Evolutionary conservation across 2,888 invertebrate species (phyloP), one percentile per base, ranked within the genome.

Genomic region (Augiades crinisus): DNA sequence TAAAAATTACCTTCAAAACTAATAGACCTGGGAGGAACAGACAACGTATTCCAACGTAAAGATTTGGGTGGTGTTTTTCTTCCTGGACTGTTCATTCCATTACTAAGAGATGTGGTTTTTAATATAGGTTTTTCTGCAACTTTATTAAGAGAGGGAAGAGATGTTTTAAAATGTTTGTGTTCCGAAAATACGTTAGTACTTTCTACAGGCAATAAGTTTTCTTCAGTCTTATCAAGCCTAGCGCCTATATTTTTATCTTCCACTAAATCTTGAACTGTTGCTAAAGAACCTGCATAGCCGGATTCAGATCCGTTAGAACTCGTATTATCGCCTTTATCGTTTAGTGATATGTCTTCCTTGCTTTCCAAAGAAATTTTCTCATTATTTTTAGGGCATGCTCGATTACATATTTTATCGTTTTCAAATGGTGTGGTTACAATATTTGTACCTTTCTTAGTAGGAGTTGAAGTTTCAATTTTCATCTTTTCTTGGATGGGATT

Each of bases 11-110:
- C 75, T 66, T 67, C 61, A 51, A 64, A 61, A 56, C 59, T 57
- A 36, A 67, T 59, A 22, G 72, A 69, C 51, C 61, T 72, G 47
- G 70, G 67, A 14, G 74, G 72, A 44, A 75, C 60, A 14, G 76
- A 72, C 38, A 79, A 53, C 8, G 84, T 78, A 64, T 78, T 85
- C 80, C 84, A 81, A 41, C 79, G 77, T 36, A 78, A 58, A 30
- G 69, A 70, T 61, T 80, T 82, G n/a, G 61, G 55, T 45, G 72
- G 65, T 8, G 55, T 36, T 59, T 69, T 78, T 41, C 62, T 66
- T 17, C 62, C 61, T 16, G 59, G 37, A 34, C 60, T 61, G 54
- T 56, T 64, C 5, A 63, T 62, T 21, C 67, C 70, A 14, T 58
- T 58, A 22, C 56, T 57, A 49, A 81, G 63, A n/a, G 81, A 68